Conservation (phyloP, 2,797 vertebrate species). For the Liasis olivaceus region DNA sequence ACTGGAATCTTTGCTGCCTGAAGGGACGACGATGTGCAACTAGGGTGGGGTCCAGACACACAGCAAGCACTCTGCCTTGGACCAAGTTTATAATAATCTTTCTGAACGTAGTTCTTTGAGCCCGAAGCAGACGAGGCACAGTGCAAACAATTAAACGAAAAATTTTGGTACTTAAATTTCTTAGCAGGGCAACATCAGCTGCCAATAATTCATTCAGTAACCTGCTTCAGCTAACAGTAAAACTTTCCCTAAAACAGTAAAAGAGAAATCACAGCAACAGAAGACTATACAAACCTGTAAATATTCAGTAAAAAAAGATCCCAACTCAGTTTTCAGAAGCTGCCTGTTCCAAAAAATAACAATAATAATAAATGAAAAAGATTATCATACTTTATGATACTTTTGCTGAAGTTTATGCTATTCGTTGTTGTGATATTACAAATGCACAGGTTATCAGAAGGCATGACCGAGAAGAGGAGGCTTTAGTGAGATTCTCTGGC, state of each 20-base stretch:
- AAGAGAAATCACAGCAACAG: not conserved
- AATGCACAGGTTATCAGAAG: not conserved
- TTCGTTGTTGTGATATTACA: not conserved
- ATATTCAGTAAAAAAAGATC: constrained; percentile 96
- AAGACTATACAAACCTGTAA: constrained; percentile 84
- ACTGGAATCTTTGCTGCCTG: not conserved
- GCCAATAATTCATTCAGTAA: no score
- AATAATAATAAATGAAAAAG: constrained; percentile 1
- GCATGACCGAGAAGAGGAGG: not conserved
- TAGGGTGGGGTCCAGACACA: not conserved
- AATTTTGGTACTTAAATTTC: not conserved
- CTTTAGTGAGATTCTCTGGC: not conserved
- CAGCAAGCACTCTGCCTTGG: not conserved
- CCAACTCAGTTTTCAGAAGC: constrained; percentile 95
- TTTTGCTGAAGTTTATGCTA: not conserved
- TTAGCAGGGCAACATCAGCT: not conserved
- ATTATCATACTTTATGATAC: not conserved
- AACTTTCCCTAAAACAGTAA: not conserved
- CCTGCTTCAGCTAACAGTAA: not conserved
- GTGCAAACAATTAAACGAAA: not conserved
- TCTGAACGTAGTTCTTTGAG: not conserved
- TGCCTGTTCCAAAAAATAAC: constrained; percentile 77
- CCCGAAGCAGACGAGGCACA: not conserved
- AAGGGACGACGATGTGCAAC: not conserved
- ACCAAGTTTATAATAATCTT: not conserved